phyloP scores from a whole-genome alignment of 2,888 invertebrate genomes.

The Phaedon cochleariae region DNA sequence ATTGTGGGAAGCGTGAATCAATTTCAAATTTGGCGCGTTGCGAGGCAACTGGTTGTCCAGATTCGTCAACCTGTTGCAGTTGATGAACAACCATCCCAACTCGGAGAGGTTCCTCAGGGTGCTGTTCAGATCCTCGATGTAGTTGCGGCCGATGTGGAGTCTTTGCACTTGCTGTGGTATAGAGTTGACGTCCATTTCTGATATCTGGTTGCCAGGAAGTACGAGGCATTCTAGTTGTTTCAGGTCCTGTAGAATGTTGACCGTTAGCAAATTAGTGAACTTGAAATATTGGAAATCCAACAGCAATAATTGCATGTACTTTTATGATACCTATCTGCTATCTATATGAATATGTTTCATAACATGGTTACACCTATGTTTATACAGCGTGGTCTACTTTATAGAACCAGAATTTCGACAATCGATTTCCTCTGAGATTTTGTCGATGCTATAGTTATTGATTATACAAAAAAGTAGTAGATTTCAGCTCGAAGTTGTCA shows the following conservation, averaged over 20 bases:
- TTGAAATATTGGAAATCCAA: neutral
- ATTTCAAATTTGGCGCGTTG: constrained; percentile 70
- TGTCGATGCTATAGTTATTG: too few species aligned
- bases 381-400: too few species aligned
- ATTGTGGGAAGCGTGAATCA: constrained; percentile 80
- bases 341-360: too few species aligned
- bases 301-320: neutral
- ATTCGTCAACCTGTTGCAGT: constrained; percentile 76
- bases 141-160: constrained; percentile 79
- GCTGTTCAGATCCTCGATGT: constrained; percentile 77
- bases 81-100: constrained; percentile 81
- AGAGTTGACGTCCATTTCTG: constrained; percentile 75
- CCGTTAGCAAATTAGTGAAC: neutral
- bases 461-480: too few species aligned
- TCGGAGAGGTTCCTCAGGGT: constrained; percentile 77
- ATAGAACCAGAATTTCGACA: too few species aligned
- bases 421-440: too few species aligned
- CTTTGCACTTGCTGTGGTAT: constrained; percentile 75
- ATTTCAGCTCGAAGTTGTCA: too few species aligned
- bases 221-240: constrained; percentile 74
- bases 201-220: constrained; percentile 79
- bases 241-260: constrained; percentile 60
- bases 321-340: too few species aligned
- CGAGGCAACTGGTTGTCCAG: constrained; percentile 80
- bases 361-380: too few species aligned